Evolutionary conservation across 2,888 invertebrate species (phyloP).

Genomic region (Hyposoter didymator): DNA sequence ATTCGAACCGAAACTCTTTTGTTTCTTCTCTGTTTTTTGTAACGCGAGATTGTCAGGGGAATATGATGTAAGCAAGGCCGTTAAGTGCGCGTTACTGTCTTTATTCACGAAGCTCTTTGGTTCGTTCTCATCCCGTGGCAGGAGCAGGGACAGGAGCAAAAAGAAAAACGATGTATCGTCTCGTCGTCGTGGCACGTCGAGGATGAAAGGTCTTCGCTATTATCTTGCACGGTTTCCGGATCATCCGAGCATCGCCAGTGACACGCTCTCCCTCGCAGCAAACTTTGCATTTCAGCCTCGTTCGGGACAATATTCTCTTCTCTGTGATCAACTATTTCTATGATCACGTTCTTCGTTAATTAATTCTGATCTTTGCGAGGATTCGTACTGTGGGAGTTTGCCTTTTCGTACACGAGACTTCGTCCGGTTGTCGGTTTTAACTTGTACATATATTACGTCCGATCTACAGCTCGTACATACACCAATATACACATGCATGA

Average conservation of each 20-base stretch:
- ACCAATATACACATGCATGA: not conserved
- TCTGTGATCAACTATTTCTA: slow-evolving; percentile 25
- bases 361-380: slow-evolving; percentile 54
- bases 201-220: slow-evolving; percentile 48
- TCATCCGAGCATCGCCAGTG: slow-evolving; percentile 5
- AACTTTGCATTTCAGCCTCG: slow-evolving; percentile 4
- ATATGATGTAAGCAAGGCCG: slow-evolving; percentile 5
- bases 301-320: slow-evolving; percentile 2
- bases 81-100: not conserved
- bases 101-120: not conserved
- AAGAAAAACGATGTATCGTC: not conserved
- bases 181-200: slow-evolving; percentile 11
- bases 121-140: not conserved
- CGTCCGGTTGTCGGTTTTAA: slow-evolving; percentile 20
- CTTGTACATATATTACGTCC: slow-evolving; percentile 43
- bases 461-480: not conserved
- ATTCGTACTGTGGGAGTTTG: slow-evolving; percentile 45
- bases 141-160: not conserved
- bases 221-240: slow-evolving; percentile 32
- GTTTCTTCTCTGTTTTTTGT: not conserved
- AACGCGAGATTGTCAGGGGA: not conserved
- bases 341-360: slow-evolving; percentile 62
- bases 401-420: slow-evolving; percentile 26
- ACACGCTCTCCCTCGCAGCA: not conserved
- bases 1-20: slow-evolving; percentile 13